Evolutionary conservation across 2,113 vertebrate genomes (phyloP).

Genomic region (Epinephelus fuscoguttatus): DNA sequence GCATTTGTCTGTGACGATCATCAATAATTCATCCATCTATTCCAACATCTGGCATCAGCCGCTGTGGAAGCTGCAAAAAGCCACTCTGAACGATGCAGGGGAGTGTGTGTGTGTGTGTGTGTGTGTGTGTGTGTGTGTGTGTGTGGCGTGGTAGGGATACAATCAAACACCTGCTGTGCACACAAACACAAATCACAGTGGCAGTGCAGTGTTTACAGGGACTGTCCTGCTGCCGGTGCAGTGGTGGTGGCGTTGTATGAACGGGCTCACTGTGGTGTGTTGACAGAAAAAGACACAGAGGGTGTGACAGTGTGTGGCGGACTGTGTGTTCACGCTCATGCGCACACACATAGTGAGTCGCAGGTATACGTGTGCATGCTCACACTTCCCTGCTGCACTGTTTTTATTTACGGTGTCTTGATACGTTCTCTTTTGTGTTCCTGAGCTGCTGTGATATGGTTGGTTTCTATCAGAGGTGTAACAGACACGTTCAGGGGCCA

Average conservation of each 20-base stretch:
- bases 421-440: background rate
- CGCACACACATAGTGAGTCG: background rate
- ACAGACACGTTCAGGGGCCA: background rate
- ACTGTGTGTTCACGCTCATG: conserved; percentile 3
- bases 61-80: conserved; percentile 27
- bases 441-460: conserved; percentile 24
- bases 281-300: conserved; percentile 34
- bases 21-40: conserved; percentile 56
- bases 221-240: conserved; percentile 27
- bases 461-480: background rate
- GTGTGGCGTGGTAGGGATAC: conserved; percentile 8
- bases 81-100: background rate
- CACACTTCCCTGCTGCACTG: background rate
- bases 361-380: background rate
- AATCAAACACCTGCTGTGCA: conserved; percentile 72
- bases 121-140: background rate
- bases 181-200: conserved; percentile 54
- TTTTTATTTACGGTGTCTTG: conserved; percentile 8
- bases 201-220: conserved; percentile 52
- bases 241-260: conserved; percentile 17
- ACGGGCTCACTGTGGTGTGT: conserved; percentile 31
- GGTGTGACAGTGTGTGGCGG: conserved; percentile 16
- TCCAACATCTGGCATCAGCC: conserved; percentile 46
- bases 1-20: conserved; percentile 43
- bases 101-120: background rate